Evolutionary conservation across 2,113 vertebrate species (phyloP).

Genomic region (Grallaria varia): DNA sequence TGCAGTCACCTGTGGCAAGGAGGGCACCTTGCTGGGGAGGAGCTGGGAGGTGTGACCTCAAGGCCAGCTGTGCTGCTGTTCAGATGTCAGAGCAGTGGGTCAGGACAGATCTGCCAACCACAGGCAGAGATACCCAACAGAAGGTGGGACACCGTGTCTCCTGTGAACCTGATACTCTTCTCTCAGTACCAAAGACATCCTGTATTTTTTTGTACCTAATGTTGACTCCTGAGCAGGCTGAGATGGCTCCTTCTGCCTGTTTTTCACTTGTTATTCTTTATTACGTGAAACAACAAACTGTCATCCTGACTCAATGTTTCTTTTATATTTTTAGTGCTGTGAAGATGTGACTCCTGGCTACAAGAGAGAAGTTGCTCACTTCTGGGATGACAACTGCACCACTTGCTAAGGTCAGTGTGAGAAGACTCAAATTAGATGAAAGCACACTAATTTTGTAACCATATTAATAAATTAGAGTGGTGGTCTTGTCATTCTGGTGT

Average conservation of each 20-base stretch:
- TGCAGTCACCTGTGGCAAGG: not conserved
- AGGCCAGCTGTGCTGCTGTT: not conserved
- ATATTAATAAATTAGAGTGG: not conserved
- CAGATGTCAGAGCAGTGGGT: not conserved
- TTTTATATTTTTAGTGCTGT: not conserved
- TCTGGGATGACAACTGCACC: not conserved
- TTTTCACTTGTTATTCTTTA: not conserved
- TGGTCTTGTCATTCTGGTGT: not conserved
- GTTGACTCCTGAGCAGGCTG: not conserved
- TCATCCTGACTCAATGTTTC: not conserved
- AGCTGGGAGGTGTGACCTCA: not conserved
- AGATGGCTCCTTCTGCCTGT: not conserved
- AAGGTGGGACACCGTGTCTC: not conserved
- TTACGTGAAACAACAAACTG: slow-evolving; percentile 6
- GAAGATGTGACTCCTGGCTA: slow-evolving; percentile 19
- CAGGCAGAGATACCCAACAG: not conserved
- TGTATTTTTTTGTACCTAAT: not conserved
- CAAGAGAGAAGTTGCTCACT: not conserved
- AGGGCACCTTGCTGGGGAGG: not conserved
- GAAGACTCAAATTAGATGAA: not conserved
- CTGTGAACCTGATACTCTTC: not conserved
- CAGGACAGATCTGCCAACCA: not conserved
- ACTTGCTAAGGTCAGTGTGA: not conserved
- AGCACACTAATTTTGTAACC: not conserved
- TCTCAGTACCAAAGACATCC: not conserved